Evolutionary conservation across 1,140 invertebrate species (phyloP), one percentile per base, ranked within the genome.

Genomic region (Caligus rogercresseyi): DNA sequence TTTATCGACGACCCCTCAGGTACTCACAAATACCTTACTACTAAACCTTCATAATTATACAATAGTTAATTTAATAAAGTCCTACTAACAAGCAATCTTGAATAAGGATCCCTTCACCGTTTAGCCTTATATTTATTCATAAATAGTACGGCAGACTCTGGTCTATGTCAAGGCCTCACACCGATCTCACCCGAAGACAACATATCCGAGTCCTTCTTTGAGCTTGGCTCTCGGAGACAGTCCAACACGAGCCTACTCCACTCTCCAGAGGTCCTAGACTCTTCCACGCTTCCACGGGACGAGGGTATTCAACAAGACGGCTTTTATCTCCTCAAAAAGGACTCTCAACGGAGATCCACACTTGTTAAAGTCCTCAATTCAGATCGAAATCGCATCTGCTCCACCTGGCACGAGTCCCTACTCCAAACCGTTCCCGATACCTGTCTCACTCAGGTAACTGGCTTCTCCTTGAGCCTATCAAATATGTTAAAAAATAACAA

Each of bases 301-400:
- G 31, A 43, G 7, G 7, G 31, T 43, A 43, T 43, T 43, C 31
- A 43, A 43, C 31, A 43, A 54, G 88, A 90, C 71, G 87, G 88
- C 0, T 97, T 98, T 72, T 98, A 95, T 74, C 74, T 96, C 56
- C 74, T 97, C 4, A 93, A 96, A 72, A 98, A 98, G 72, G 94
- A 98, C 70, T 95, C 90, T 3, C 93, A 98, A 73, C 78, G 93
- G 56, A 78, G 94, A 67, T 83, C 83, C 69, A 97, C 92, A 7
- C 75, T 98, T 1, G 87, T 86, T 0, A 84, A 86, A 69, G 88
- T 98, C 54, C 75, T 98, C 26, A 81, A 80, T 52, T 83, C 93
- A 70, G 92, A 98, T 71, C 83, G 86, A 67, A 78, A 81, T 7
- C 86, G 86, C 71, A 90, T 94, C 66, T 57, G 52, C 64, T 13